Evolutionary conservation across 1,140 invertebrate species (phyloP).

Genomic region (Diorhabda sublineata): DNA sequence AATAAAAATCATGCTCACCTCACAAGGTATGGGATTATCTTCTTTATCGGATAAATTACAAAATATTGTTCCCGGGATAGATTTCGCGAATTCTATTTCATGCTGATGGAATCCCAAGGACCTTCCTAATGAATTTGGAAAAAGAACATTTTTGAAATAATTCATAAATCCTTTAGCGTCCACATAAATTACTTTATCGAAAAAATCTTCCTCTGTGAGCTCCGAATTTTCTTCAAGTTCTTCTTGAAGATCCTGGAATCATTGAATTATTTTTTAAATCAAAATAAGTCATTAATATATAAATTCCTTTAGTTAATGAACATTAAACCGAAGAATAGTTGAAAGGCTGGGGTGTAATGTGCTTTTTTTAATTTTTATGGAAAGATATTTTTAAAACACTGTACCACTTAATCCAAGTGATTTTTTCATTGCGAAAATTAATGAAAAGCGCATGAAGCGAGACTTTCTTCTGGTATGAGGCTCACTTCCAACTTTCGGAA

Average conservation of each 20-base stretch:
- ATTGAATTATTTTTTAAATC: not conserved
- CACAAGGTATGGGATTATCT: conserved; percentile 22
- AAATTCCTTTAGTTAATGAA: too few species aligned
- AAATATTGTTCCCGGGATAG: conserved; percentile 36
- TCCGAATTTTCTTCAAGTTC: conserved; percentile 16
- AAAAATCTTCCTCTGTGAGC: conserved; percentile 23
- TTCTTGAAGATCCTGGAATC: not conserved
- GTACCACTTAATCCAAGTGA: too few species aligned
- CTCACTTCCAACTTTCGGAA: too few species aligned
- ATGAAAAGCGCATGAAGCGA: too few species aligned
- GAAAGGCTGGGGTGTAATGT: too few species aligned
- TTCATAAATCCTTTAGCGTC: conserved; percentile 37
- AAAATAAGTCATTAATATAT: too few species aligned
- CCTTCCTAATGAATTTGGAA: conserved; percentile 34
- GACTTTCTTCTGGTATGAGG: too few species aligned
- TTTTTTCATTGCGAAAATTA: too few species aligned
- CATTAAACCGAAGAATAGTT: too few species aligned
- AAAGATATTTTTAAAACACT: too few species aligned
- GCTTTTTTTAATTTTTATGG: too few species aligned
- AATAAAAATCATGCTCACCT: conserved; percentile 16
- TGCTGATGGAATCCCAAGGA: conserved; percentile 30
- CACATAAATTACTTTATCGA: conserved; percentile 30
- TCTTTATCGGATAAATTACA: conserved; percentile 34
- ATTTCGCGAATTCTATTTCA: conserved; percentile 24
- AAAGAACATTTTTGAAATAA: conserved; percentile 34